These are phyloP conservation scores for Sciurus niger DNA, from an alignment of 2,113 vertebrate genomes.

Conservation along the genomic window DNA sequence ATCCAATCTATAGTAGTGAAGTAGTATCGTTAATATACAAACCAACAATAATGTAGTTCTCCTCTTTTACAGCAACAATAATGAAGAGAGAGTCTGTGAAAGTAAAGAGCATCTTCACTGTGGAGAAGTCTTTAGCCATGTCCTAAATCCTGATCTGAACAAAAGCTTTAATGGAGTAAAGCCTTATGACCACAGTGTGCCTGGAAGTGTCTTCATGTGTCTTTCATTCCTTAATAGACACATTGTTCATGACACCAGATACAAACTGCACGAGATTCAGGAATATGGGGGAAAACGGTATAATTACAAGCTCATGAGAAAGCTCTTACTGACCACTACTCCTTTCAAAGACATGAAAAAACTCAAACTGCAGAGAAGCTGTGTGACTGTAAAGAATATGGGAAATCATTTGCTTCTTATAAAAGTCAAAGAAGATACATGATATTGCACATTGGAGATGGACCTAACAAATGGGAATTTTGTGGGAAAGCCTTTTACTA, in stretches of 20 bases:
- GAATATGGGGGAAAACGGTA: background rate
- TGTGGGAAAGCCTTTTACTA: no score
- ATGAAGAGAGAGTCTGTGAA: background rate
- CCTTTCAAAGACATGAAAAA: background rate
- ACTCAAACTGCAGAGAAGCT: background rate
- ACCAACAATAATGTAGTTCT: background rate
- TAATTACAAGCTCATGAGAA: no score
- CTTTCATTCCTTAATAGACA: conserved; percentile 60
- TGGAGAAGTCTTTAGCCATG: conserved; percentile 30
- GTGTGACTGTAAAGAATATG: no score
- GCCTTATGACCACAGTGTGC: conserved; percentile 57
- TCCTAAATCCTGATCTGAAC: conserved; percentile 47
- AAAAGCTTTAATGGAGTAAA: conserved; percentile 63
- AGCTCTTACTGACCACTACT: no score
- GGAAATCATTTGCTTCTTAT: no score
- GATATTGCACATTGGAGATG: no score
- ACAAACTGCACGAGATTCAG: conserved; percentile 43
- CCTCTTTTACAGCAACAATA: background rate
- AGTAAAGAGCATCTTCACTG: conserved; percentile 7
- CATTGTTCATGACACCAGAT: background rate
- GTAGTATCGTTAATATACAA: background rate
- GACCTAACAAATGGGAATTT: no score
- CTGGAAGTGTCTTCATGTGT: conserved; percentile 61
- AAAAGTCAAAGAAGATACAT: no score
- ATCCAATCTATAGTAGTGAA: background rate